Conservation (phyloP, 1,140 invertebrate species). For the Drosophila kepulauana region DNA sequence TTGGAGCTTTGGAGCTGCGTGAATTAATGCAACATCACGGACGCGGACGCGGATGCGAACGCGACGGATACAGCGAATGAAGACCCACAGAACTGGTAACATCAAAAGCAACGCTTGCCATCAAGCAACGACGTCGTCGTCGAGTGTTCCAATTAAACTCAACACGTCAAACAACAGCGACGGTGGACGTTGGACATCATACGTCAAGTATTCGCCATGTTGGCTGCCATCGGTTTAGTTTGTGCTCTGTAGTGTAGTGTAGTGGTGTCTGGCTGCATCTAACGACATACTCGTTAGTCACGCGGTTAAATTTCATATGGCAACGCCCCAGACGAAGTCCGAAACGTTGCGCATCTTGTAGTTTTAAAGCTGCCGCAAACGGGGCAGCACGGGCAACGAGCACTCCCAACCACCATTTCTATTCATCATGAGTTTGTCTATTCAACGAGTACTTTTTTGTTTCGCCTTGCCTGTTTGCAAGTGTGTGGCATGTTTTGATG, state of each 20-base stretch:
- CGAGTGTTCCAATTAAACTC: conserved; percentile 81
- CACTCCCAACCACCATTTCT: not conserved
- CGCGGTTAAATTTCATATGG: conserved; percentile 77
- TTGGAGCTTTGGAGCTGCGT: conserved; percentile 66
- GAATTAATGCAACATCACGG: conserved; percentile 69
- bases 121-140: conserved; percentile 53
- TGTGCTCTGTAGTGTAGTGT: conserved; percentile 19
- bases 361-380: conserved; percentile 55
- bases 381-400: no score
- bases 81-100: conserved; percentile 54
- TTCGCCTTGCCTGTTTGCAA: conserved; percentile 23
- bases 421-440: not conserved
- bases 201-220: conserved; percentile 75
- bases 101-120: conserved; percentile 62
- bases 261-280: conserved; percentile 42
- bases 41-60: not conserved
- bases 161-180: conserved; percentile 78
- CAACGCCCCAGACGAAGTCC: conserved; percentile 32
- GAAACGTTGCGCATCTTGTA: conserved; percentile 52
- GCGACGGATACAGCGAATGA: conserved; percentile 10
- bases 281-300: conserved; percentile 80
- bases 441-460: conserved; percentile 3
- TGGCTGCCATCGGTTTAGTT: conserved; percentile 45
- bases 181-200: conserved; percentile 45
- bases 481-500: conserved; percentile 75